Conservation (phyloP, 2,888 invertebrate genomes). For the Keiferia lycopersicella region DNA sequence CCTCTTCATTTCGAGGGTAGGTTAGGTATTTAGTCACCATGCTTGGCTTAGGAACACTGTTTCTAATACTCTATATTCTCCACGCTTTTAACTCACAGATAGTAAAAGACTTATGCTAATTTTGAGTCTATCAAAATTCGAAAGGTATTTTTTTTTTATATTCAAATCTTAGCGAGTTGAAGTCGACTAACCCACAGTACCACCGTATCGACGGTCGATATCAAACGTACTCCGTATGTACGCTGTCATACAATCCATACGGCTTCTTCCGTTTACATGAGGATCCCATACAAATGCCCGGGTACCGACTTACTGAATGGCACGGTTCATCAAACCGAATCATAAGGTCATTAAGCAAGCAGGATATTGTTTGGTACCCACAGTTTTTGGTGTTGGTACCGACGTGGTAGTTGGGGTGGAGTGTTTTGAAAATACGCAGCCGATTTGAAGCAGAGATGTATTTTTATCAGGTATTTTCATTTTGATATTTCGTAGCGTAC, state of each 20-base stretch:
- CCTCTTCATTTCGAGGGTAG: too few relatives aligned
- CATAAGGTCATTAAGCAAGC: conserved; percentile 45
- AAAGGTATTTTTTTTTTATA: too few relatives aligned
- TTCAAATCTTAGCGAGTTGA: background rate
- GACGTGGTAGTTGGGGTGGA: background rate
- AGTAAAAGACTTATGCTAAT: too few relatives aligned
- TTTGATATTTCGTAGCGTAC: too few relatives aligned
- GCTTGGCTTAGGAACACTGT: too few relatives aligned
- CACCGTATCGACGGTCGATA: conserved; percentile 49
- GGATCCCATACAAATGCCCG: conserved; percentile 61
- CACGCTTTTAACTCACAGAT: too few relatives aligned
- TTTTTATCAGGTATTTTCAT: conserved; percentile 4
- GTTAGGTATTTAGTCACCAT: too few relatives aligned
- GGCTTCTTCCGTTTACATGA: conserved; percentile 58
- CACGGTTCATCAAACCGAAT: conserved; percentile 54
- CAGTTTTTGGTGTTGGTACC: conserved; percentile 3
- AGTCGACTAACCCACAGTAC: conserved; percentile 14
- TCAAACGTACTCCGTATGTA: conserved; percentile 48
- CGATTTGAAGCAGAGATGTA: background rate
- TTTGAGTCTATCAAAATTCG: too few relatives aligned
- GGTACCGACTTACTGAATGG: conserved; percentile 37
- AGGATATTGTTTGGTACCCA: conserved; percentile 18
- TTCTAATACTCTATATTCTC: too few relatives aligned
- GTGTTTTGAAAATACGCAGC: conserved; percentile 13
- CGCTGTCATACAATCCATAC: conserved; percentile 36